phyloP scores from a whole-genome alignment of 2,888 invertebrate species.

The Punctoribates punctum region DNA sequence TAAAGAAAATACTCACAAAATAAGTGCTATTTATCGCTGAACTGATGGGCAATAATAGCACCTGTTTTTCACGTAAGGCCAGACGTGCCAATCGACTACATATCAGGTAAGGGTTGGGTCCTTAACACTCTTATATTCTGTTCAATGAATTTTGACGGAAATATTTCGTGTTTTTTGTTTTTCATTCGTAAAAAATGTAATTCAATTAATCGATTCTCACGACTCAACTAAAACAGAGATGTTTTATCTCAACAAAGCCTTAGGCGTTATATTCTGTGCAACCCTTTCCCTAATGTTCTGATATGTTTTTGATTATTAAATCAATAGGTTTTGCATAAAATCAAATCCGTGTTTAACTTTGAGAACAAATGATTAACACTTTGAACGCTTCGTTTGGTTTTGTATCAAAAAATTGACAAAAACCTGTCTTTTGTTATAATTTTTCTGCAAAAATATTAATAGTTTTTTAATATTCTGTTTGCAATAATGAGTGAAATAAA shows the following conservation, averaged over 20 bases:
- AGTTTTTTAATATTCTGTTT: too few relatives aligned
- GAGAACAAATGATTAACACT: neutral
- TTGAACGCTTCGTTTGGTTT: neutral
- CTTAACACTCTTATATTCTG: neutral
- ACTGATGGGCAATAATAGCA: conserved; percentile 6
- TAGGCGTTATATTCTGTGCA: neutral
- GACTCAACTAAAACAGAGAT: neutral
- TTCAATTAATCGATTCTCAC: neutral
- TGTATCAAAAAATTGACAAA: neutral
- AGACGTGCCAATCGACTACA: conserved; percentile 1
- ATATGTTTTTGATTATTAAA: conserved; percentile 14
- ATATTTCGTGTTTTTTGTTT: neutral
- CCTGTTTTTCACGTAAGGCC: conserved; percentile 5
- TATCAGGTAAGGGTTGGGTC: neutral
- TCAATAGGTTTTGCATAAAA: conserved; percentile 11
- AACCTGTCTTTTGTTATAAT: neutral
- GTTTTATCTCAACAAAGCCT: neutral
- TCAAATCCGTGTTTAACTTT: neutral
- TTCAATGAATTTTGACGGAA: neutral
- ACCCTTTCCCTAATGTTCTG: neutral
- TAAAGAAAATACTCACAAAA: neutral
- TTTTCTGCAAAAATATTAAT: too few relatives aligned
- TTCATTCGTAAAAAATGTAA: neutral
- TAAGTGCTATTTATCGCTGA: neutral
- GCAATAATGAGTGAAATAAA: too few relatives aligned